Conservation (phyloP, 2,113 vertebrate species). For the Hemiprocne comata region DNA sequence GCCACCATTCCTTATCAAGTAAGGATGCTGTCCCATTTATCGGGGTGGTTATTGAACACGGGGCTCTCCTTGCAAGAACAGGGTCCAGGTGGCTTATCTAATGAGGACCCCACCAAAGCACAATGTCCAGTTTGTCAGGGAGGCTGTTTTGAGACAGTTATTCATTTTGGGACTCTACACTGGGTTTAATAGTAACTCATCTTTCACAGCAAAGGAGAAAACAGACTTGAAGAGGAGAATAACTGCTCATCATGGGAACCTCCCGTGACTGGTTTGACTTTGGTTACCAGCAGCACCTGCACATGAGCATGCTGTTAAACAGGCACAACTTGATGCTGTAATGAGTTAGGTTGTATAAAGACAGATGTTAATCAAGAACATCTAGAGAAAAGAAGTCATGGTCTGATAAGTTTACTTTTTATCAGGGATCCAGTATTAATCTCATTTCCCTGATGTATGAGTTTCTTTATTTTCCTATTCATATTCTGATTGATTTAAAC, state of each 20-base stretch:
- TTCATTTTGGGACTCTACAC: too few species aligned
- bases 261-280: background rate
- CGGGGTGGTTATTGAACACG: too few species aligned
- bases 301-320: background rate
- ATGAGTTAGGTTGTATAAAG: background rate
- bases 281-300: background rate
- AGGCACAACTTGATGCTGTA: background rate
- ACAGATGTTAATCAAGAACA: background rate
- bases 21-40: too few species aligned
- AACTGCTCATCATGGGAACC: background rate
- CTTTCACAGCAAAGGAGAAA: background rate
- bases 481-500: background rate
- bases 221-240: background rate
- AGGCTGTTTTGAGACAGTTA: too few species aligned
- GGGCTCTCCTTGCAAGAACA: too few species aligned
- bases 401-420: background rate
- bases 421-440: background rate
- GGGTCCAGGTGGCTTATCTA: too few species aligned
- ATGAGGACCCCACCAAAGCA: too few species aligned
- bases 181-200: background rate
- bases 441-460: background rate
- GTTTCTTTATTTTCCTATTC: background rate
- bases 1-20: too few species aligned
- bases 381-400: background rate
- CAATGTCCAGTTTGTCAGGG: too few species aligned